phyloP scores from a whole-genome alignment of 2,113 vertebrate genomes.

The Anoplopoma fimbria region DNA sequence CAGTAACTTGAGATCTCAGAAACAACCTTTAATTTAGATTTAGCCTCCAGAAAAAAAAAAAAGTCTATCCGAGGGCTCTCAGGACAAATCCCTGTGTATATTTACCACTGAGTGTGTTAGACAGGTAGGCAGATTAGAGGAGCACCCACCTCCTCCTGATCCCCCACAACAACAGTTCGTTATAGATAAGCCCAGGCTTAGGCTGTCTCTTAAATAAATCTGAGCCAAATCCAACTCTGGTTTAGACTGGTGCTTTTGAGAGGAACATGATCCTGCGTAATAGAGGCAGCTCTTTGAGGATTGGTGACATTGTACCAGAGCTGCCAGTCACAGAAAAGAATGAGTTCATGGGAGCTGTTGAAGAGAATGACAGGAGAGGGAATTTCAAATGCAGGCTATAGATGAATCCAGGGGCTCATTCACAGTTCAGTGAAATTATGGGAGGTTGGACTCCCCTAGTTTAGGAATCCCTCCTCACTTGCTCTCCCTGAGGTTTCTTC shows the following conservation, averaged over 20 bases:
- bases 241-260: conserved; percentile 43
- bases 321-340: conserved; percentile 23
- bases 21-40: conserved; percentile 20
- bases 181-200: conserved; percentile 67
- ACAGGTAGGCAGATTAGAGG: conserved; percentile 72
- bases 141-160: conserved; percentile 49
- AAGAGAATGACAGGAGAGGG: background rate
- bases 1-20: conserved; percentile 7
- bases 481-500: background rate
- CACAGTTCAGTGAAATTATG: background rate
- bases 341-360: background rate
- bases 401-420: background rate
- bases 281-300: conserved; percentile 38
- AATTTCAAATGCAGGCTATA: background rate
- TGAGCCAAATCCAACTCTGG: conserved; percentile 62
- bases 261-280: conserved; percentile 45
- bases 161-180: conserved; percentile 45
- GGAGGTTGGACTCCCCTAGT: background rate
- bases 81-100: conserved; percentile 60
- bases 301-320: conserved; percentile 23
- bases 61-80: conserved; percentile 33
- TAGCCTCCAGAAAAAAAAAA: background rate
- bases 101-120: conserved; percentile 48
- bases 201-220: conserved; percentile 49
- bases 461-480: too few species aligned